A percentile compares a stretch with the other conserved stretches of the same genome.
Conservation (phyloP, 2,113 vertebrate genomes). For the Clinocottus analis region DNA sequence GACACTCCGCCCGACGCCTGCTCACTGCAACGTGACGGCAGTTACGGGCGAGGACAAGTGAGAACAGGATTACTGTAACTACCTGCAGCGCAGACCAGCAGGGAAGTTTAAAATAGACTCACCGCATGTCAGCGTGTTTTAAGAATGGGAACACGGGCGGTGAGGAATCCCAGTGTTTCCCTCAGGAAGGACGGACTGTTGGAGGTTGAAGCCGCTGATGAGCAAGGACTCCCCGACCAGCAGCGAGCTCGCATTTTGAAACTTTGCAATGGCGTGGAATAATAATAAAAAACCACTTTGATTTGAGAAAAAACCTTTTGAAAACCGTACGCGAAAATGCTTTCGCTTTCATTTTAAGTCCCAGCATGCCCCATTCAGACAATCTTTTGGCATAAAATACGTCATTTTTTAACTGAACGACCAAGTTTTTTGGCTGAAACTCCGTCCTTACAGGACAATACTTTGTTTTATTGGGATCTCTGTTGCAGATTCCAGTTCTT, state of each 20-base stretch:
- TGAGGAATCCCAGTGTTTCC: not conserved
- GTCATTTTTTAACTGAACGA: too few species aligned
- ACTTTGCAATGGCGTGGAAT: not conserved
- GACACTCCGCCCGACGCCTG: not conserved
- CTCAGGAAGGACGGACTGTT: not conserved
- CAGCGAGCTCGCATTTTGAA: not conserved
- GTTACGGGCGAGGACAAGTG: constrained; percentile 15
- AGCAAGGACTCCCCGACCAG: not conserved
- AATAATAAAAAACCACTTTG: not conserved
- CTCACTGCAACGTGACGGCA: not conserved
- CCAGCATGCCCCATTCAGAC: too few species aligned
- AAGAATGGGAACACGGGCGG: not conserved
- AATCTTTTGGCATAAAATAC: too few species aligned
- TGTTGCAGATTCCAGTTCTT: too few species aligned
- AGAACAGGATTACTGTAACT: constrained; percentile 12
- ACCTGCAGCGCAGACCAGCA: not conserved
- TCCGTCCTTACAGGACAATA: too few species aligned
- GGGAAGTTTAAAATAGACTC: constrained; percentile 12
- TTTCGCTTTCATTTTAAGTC: too few species aligned
- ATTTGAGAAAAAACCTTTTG: not conserved
- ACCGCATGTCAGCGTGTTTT: not conserved
- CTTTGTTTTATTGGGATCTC: too few species aligned
- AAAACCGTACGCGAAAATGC: too few species aligned
- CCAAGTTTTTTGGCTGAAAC: too few species aligned
- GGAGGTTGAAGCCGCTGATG: not conserved